Evolutionary conservation across 2,113 vertebrate species (phyloP), one percentile per base, ranked within the genome.

Genomic region (Ivindomyrus marchei): DNA sequence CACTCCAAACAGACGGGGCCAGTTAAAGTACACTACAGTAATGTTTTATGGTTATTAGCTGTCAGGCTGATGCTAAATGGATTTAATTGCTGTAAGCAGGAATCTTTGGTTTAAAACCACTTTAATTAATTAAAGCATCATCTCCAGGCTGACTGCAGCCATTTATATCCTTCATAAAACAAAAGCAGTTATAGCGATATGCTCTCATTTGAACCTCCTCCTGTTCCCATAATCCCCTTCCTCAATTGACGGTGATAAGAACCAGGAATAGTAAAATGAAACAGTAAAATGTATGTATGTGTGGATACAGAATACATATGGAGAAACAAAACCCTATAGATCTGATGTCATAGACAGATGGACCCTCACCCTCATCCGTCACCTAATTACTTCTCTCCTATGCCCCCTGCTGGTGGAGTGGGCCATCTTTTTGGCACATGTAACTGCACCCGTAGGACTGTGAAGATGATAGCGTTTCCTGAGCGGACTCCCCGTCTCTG

Each of bases 11-110:
- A 46, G 36, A 47, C 80, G 39, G 42, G 39, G 39, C 15, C 42
- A 85, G 45, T 85, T 45, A 85, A 46, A 47, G 83, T 47, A 47
- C 83, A 46, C 83, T 85, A 47, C 45, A 85, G 45, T 46, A 47
- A 85, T 85, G 83, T 47, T 85, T 85, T 85, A 85, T 7, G 83
- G 83, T 85, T 85, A 85, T 85, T 45, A 85, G 83, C 83, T 85
- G 83, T 85, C 83, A 47, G 45, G 83, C 83, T 47, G 45, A 85
- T 85, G 39, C 19, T 85, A 85, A 85, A 85, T 45, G 21, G 83
- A 47, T 85, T 85, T 85, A 85, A 85, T 85, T 85, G 45, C 45
- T 85, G 45, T 85, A 85, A 85, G 45, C 83, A 47, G 83, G 45
- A 24, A 85, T 85, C 45, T 24, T 85, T 85, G 83, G 83, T 47